Conservation (phyloP, 2,888 invertebrate genomes). For the Ochlodes sylvanus region DNA sequence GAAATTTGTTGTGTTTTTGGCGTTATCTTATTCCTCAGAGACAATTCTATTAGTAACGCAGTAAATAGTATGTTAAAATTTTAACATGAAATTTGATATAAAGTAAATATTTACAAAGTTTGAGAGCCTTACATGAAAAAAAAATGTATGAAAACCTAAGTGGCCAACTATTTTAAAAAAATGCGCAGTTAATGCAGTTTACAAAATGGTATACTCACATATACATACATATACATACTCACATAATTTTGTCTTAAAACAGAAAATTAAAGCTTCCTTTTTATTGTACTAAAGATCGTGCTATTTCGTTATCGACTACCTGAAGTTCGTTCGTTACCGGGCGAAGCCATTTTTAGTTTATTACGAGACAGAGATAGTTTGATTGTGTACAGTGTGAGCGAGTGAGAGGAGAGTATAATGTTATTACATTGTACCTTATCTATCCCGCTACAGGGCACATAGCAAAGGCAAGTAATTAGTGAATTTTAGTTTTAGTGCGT, state of each 20-base stretch:
- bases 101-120: neutral
- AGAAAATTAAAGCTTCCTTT: too few relatives aligned
- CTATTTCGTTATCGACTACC: slow-evolving; percentile 6
- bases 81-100: neutral
- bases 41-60: neutral
- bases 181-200: too few relatives aligned
- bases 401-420: too few relatives aligned
- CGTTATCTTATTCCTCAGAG: too few relatives aligned
- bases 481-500: too few relatives aligned
- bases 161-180: slow-evolving; percentile 15
- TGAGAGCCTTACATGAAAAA: slow-evolving; percentile 14
- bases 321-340: slow-evolving; percentile 17
- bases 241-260: slow-evolving; percentile 17
- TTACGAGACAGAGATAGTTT: too few relatives aligned
- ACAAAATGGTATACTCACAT: too few relatives aligned
- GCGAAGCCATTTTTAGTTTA: neutral
- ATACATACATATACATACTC: too few relatives aligned
- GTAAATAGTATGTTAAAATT: neutral
- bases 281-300: slow-evolving; percentile 20
- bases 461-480: slow-evolving; percentile 11
- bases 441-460: neutral
- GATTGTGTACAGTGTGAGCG: too few relatives aligned
- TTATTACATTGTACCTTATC: slow-evolving; percentile 5
- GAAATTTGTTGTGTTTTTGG: too few relatives aligned
- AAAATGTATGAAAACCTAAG: slow-evolving; percentile 20